Percentiles rank a stretch among this genome's conserved stretches.
Evolutionary conservation across 2,888 invertebrate species (phyloP).

Genomic region (Frankliniella intonsa): DNA sequence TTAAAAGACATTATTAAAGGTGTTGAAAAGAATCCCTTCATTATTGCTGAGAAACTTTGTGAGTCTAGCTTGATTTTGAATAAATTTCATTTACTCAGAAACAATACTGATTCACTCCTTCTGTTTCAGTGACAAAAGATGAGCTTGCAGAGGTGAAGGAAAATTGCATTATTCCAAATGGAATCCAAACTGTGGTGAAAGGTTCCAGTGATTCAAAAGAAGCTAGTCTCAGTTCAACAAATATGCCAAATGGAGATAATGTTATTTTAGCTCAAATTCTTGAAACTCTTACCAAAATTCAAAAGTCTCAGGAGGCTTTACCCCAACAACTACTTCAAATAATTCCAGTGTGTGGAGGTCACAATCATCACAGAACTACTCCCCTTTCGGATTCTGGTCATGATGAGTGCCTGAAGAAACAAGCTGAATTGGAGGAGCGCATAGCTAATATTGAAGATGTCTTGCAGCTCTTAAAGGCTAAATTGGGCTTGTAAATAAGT

Average conservation of each 20-base stretch:
- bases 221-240: not conserved
- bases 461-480: not conserved
- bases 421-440: not conserved
- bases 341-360: not conserved
- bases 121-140: not conserved
- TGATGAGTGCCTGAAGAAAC: not conserved
- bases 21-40: not conserved
- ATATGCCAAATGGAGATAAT: not conserved
- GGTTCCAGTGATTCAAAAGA: not conserved
- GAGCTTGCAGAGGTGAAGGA: not conserved
- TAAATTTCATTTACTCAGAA: not conserved
- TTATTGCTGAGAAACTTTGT: slow-evolving; percentile 8
- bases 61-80: not conserved
- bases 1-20: not conserved
- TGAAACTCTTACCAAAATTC: not conserved
- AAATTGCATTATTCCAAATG: not conserved
- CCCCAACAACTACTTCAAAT: not conserved
- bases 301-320: not conserved
- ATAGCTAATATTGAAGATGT: not conserved
- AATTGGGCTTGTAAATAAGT: not conserved
- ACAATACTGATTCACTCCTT: not conserved
- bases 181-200: not conserved
- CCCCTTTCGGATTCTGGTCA: not conserved
- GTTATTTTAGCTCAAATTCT: not conserved
- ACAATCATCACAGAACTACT: too few species aligned